Base-by-base conservation (phyloP, 2,797 vertebrate genomes). In the Tolypeutes matacus region DNA sequence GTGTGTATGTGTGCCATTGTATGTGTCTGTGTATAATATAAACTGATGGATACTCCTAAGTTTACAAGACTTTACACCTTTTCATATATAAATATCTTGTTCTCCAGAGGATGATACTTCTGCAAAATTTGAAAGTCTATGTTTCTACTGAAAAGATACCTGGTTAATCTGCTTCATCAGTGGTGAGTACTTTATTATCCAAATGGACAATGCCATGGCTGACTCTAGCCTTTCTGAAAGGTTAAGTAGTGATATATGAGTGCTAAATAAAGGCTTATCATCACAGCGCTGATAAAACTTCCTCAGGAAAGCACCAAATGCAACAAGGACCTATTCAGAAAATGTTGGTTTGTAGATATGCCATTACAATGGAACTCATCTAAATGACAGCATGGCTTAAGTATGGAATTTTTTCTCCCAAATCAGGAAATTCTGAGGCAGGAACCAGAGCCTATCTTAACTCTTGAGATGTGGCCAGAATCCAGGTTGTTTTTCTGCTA, bases 251-350 rank as follows among this genome's bases (percentile, higher is more conserved):
- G 95, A 98, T 96, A 97, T 95, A 97, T 95, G 75, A 46, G 36
- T 94, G 91, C 88, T 98, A 98, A 98, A 97, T 97, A 97, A 97
- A 97, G 86, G 1, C 89, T 98, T 98, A 97, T 98, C 98, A 97
- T 97, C 97, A 97, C 93, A 96, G 58, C 73, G 65, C 86, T 96
- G 98, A 98, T 98, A 98, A 98, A 83, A 29, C 36, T 97, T 97
- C 95, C 96, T 96, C 94, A 97, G 97, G 97, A 98, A 98, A 98
- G 88, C 91, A 91, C 96, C 96, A 97, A 96, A 97, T 72, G 69
- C 88, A 98, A 96, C 93, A 98, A 98, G 80, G 88, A 46, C 86
- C 96, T 97, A 97, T 98, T 98, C 95, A 98, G 97, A 97, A 98
- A 96, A 85, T 91, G 91, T 82, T 91, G 93, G 96, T 97, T 96